Evolutionary conservation across 2,888 invertebrate species (phyloP).

Genomic region (Glaucopsyche alexis): DNA sequence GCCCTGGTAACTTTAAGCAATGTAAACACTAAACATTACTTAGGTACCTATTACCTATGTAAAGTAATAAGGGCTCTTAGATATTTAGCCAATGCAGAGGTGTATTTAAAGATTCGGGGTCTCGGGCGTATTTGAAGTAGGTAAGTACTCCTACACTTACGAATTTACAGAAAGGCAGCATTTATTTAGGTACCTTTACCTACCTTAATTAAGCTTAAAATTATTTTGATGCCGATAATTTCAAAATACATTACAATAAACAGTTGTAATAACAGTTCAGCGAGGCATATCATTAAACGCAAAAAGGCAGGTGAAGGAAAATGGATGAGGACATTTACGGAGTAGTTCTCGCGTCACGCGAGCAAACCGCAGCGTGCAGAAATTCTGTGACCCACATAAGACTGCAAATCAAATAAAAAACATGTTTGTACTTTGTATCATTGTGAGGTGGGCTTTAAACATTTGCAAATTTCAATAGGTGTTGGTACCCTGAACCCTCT

Average conservation of each 20-base stretch:
- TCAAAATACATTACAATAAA: conserved; percentile 1
- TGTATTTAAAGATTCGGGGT: no score
- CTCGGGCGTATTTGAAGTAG: no score
- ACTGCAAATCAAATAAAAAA: not conserved
- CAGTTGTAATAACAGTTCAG: conserved; percentile 3
- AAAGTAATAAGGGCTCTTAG: no score
- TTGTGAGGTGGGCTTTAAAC: not conserved
- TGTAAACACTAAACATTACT: no score
- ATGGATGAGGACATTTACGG: conserved; percentile 9
- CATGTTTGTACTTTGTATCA: not conserved
- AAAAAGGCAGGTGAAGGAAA: not conserved
- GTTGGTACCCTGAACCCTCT: no score
- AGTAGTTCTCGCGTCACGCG: conserved; percentile 44
- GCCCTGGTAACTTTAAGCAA: no score
- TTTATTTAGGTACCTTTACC: no score
- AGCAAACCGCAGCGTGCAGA: not conserved
- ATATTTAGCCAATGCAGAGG: no score
- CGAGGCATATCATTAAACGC: conserved; percentile 13
- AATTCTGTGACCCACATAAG: not conserved
- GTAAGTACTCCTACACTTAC: no score
- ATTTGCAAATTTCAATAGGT: not conserved
- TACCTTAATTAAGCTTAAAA: no score
- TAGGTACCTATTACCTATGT: no score
- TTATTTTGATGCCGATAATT: not conserved
- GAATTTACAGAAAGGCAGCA: no score